phyloP scores from a whole-genome alignment of 2,888 invertebrate genomes.

The Cryptocheilus praepositus region DNA sequence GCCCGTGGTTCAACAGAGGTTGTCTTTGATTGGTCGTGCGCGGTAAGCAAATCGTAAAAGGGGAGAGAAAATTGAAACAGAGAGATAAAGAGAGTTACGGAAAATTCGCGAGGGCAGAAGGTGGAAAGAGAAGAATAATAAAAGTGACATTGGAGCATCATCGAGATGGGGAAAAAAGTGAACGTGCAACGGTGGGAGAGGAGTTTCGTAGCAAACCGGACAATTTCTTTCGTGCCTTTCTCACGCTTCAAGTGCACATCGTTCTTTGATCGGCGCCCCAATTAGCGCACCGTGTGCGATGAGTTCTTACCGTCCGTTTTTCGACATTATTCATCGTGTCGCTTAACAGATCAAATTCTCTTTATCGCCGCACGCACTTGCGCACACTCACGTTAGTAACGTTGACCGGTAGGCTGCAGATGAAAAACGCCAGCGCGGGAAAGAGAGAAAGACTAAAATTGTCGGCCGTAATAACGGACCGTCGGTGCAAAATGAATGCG shows the following conservation, averaged over 20 bases:
- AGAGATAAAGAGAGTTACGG: neutral
- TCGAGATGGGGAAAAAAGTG: neutral
- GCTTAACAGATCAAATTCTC: neutral
- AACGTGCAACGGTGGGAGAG: slow-evolving; percentile 20
- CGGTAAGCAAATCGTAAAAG: slow-evolving; percentile 26
- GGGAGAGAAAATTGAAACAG: neutral
- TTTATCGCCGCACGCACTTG: neutral
- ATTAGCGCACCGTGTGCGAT: slow-evolving; percentile 32
- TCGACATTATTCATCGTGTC: neutral
- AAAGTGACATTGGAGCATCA: too few relatives aligned
- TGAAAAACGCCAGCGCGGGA: neutral
- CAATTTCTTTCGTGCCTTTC: slow-evolving; percentile 41
- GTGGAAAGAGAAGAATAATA: neutral
- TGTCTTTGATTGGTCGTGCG: slow-evolving; percentile 36
- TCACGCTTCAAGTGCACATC: slow-evolving; percentile 11
- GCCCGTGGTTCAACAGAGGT: slow-evolving; percentile 30
- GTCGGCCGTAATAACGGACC: neutral
- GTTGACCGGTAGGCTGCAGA: too few relatives aligned
- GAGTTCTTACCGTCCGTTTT: slow-evolving; percentile 15
- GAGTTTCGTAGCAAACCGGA: slow-evolving; percentile 33
- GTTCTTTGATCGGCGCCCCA: slow-evolving; percentile 36
- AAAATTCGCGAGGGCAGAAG: too few relatives aligned
- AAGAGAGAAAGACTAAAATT: neutral
- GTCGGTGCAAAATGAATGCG: too few relatives aligned
- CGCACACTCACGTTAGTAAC: too few relatives aligned